Conservation (phyloP, 2,797 vertebrate species). For the Amblyraja radiata region DNA sequence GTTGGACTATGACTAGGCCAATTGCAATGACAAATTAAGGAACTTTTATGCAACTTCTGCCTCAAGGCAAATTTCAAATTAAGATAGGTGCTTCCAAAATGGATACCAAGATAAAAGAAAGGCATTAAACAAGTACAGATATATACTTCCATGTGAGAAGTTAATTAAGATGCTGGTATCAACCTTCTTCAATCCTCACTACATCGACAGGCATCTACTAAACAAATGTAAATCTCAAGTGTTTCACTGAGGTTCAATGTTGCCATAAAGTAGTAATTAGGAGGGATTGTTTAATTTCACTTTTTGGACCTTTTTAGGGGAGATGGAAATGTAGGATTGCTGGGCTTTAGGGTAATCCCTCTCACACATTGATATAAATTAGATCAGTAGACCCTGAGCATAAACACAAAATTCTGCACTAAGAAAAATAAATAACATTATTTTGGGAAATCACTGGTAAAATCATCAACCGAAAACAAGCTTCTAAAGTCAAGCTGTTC, state of each 20-base stretch:
- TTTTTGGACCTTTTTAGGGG: background rate
- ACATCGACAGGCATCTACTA: background rate
- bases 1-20: background rate
- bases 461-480: background rate
- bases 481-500: too few relatives aligned
- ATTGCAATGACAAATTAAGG: background rate
- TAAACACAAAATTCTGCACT: background rate
- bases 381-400: background rate
- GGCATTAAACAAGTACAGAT: background rate
- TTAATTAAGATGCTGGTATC: background rate
- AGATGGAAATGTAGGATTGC: too few relatives aligned
- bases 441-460: too few relatives aligned
- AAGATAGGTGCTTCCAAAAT: background rate
- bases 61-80: background rate
- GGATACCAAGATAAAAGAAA: background rate
- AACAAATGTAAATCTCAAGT: background rate
- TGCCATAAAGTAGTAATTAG: background rate
- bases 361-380: background rate
- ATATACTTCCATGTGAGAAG: background rate
- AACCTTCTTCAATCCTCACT: background rate
- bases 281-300: background rate
- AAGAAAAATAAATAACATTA: background rate
- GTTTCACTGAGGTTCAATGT: background rate
- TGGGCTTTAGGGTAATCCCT: background rate
- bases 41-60: background rate